phyloP scores from a whole-genome alignment of 2,113 vertebrate species.

The Salvelinus sp. region DNA sequence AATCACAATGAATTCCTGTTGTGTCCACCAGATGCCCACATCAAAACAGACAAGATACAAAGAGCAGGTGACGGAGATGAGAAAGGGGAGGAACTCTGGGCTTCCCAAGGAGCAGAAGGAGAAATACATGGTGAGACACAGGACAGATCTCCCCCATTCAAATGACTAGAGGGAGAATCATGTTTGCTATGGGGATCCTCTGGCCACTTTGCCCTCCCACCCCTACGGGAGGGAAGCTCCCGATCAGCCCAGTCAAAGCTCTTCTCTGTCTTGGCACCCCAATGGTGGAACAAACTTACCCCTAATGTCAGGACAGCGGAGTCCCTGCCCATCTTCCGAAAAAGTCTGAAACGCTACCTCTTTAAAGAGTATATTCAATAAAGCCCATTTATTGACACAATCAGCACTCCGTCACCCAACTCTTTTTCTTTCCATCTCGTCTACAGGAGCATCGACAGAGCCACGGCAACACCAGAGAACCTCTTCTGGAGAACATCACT shows the following conservation, averaged over 20 bases:
- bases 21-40: slow-evolving; percentile 82
- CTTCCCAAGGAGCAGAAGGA: slow-evolving; percentile 97
- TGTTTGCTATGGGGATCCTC: neutral
- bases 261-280: too few relatives aligned
- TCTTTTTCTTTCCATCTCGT: neutral
- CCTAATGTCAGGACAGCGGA: too few relatives aligned
- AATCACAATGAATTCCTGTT: neutral
- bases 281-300: too few relatives aligned
- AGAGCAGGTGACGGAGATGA: slow-evolving; percentile 94
- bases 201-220: too few relatives aligned
- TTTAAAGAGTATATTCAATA: too few relatives aligned
- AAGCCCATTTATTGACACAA: neutral
- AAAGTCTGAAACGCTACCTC: too few relatives aligned
- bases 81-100: slow-evolving; percentile 92
- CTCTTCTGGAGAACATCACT: slow-evolving; percentile 95
- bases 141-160: neutral
- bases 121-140: slow-evolving; percentile 87
- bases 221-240: too few relatives aligned
- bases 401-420: neutral
- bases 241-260: too few relatives aligned
- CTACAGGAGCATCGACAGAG: slow-evolving; percentile 90
- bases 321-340: too few relatives aligned
- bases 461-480: slow-evolving; percentile 89
- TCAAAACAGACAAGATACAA: slow-evolving; percentile 92
- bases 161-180: neutral